A percentile compares a stretch with the other conserved stretches of the same genome.
These are phyloP conservation scores for Netelia fuscicornis DNA, from an alignment of 2,888 invertebrate genomes.

Conservation along the genomic window DNA sequence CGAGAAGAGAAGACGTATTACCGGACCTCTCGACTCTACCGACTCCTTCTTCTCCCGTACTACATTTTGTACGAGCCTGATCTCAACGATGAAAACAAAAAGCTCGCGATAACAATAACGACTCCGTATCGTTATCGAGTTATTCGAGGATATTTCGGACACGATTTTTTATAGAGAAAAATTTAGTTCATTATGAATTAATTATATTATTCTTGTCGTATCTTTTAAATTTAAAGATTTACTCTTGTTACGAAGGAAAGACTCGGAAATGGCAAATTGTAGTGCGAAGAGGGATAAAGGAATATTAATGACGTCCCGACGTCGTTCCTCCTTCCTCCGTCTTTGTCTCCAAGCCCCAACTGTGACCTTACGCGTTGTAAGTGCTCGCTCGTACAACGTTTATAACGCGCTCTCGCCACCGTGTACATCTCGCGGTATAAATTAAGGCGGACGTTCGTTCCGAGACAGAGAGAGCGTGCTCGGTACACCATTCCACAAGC, in stretches of 20 bases:
- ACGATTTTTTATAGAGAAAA: not conserved
- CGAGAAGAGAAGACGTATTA: slow-evolving; percentile 32
- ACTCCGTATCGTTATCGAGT: not conserved
- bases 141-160: not conserved
- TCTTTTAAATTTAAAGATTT: no score
- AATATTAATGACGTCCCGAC: slow-evolving; percentile 43
- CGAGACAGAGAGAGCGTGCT: slow-evolving; percentile 12
- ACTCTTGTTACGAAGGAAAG: not conserved
- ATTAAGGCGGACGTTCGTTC: slow-evolving; percentile 70
- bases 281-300: not conserved
- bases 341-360: not conserved
- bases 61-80: not conserved
- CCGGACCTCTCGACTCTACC: slow-evolving; percentile 12
- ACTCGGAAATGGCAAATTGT: not conserved
- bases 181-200: no score
- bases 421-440: slow-evolving; percentile 67
- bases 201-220: no score
- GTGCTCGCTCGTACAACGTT: slow-evolving; percentile 59
- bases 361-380: slow-evolving; percentile 58
- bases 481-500: slow-evolving; percentile 2
- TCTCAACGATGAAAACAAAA: not conserved
- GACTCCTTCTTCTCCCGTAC: slow-evolving; percentile 6
- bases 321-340: slow-evolving; percentile 23
- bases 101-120: not conserved
- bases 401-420: slow-evolving; percentile 65